Evolutionary conservation across 2,113 vertebrate species (phyloP), one percentile per base, ranked within the genome.

Genomic region (Monopterus albus): DNA sequence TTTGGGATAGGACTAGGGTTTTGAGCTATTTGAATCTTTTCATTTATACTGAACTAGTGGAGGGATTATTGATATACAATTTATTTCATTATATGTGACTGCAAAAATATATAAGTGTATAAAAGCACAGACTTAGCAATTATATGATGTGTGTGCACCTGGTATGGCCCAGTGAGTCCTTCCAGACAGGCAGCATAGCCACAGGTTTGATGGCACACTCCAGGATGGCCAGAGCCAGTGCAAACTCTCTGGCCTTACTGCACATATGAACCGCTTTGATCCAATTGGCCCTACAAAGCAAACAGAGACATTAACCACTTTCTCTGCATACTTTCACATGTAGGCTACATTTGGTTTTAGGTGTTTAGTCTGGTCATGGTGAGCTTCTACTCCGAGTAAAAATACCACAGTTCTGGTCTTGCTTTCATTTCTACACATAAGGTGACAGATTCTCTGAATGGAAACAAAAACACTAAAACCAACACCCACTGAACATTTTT

Each of bases 181-280:
- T 93, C 97, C 97, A 99, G 80, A 99, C 92, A 4, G 97, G 98
- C 53, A 99, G 92, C 96, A 98, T 96, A 70, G 98, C 98, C 79
- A 99, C 98, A 2, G 98, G 97, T 84, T 99, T 99, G 78, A 99
- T 96, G 67, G 98, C 98, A 91, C 98, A 99, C 82, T 99, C 98
- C 87, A 99, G 82, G 83, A 99, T 99, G 46, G 98, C 98, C 84
- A 99, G 86, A 6, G 98, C 98, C 81, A 99, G 88, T 1, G 98
- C 98, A 92, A 99, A 99, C 93, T 99, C 98, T 89, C 96, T 91
- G 31, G 98, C 96, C 82, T 98, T 99, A 84, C 96, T 99, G 90
- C 98, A 99, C 98, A 99, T 99, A 89, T 99, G 98, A 80, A 99
- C 98, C 20, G 98, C 98, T 86, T 99, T 99, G 91, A 98, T 98